Evolutionary conservation across 1,140 invertebrate genomes (phyloP).

Genomic region (Lerema accius): DNA sequence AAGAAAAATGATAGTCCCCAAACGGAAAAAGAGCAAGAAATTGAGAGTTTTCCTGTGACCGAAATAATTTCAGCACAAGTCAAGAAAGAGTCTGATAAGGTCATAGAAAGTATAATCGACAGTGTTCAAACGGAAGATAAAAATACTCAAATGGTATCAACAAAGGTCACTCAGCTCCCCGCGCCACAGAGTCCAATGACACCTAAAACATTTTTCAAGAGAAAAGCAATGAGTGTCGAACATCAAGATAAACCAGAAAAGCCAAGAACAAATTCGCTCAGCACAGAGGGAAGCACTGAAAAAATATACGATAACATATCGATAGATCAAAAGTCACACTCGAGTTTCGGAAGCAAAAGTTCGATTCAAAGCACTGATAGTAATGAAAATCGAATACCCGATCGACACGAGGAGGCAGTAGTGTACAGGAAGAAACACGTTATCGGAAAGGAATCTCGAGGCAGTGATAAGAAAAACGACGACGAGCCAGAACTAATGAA

Average conservation of each 20-base stretch:
- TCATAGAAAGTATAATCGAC: constrained; percentile 49
- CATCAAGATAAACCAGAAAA: constrained; percentile 66
- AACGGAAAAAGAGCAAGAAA: constrained; percentile 61
- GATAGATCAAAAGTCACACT: constrained; percentile 76
- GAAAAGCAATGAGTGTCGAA: constrained; percentile 70
- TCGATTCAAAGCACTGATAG: constrained; percentile 82
- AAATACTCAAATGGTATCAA: constrained; percentile 40
- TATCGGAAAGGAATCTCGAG: constrained; percentile 62
- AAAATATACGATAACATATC: constrained; percentile 77
- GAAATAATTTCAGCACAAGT: constrained; percentile 52
- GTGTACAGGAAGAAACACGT: constrained; percentile 74
- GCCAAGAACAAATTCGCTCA: constrained; percentile 67
- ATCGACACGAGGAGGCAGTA: constrained; percentile 69
- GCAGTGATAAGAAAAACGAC: constrained; percentile 79
- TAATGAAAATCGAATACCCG: constrained; percentile 65
- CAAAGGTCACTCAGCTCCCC: constrained; percentile 41
- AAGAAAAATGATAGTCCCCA: constrained; percentile 72
- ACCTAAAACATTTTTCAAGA: constrained; percentile 70
- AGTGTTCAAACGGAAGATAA: constrained; percentile 49
- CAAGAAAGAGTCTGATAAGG: constrained; percentile 54
- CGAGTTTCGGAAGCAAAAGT: constrained; percentile 80
- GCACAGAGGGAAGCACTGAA: constrained; percentile 72
- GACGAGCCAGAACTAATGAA: constrained; percentile 91
- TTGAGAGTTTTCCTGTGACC: constrained; percentile 53
- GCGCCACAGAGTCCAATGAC: constrained; percentile 65